Evolutionary conservation across 2,888 invertebrate genomes (phyloP), one percentile per base, ranked within the genome.

Genomic region (Kuschelorhynchus macadamiae): DNA sequence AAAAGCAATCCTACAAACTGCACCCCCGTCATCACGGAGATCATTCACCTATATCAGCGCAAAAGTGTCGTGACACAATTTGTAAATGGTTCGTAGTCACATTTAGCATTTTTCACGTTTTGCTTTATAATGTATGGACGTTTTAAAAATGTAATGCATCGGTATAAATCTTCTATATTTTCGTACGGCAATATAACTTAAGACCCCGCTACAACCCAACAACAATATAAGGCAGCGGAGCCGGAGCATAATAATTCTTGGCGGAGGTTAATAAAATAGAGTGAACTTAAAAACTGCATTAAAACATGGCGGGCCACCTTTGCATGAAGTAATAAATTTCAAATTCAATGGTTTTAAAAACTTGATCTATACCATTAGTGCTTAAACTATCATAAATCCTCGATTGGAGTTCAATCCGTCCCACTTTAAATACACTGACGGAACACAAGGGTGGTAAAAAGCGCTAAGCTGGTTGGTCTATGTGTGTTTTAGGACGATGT

Each of bases 341-440:
- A 76, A 78, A 79, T 76, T 76, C 77, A 78, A 73, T 77, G 74
- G 74, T 75, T 77, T 80, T 77, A 78, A 75, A 72, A 76, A 76
- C 68, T 75, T 76, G 75, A 78, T 78, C 72, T 75, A 74, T 78
- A 74, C 80, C 78, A 80, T 80, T 80, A 79, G 77, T 70, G 78
- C 74, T 80, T 81, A 81, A 82, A 81, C 80, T 79, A 79, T 81
- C 80, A 82, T 82, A 82, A 82, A 82, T 82, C 75, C 78, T 75
- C 80, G 78, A 82, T 82, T 79, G 80, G 79, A 75, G 81, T 79
- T 78, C 81, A 78, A 81, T 80, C 73, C 71, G 75, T 76, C 71
- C 77, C 77, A 77, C 70, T 76, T 21, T 20, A 79, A 79, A 79
- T 73, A 75, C 74, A 67, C 71, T 11, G 47, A 41, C 55, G 55